A percentile compares a stretch with the other conserved stretches of the same genome.
Conservation (phyloP, 2,113 vertebrate genomes). For the Synodontis membranacea region DNA sequence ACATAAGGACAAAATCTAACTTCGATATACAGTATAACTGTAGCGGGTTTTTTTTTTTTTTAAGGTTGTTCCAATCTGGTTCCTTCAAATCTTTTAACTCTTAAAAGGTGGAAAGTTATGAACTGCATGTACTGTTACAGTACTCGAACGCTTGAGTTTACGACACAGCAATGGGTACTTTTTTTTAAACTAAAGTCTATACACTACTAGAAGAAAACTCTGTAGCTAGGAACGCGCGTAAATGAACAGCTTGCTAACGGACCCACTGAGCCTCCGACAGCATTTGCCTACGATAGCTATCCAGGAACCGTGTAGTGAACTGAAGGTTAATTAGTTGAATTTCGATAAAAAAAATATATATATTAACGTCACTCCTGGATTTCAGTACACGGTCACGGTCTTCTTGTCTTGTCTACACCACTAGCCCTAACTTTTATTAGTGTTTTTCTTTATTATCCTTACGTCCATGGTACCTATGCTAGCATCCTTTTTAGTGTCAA, state of each 20-base stretch:
- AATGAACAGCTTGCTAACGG: background rate
- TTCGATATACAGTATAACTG: no score
- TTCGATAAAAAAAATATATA: no score
- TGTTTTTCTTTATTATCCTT: background rate
- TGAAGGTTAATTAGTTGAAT: background rate
- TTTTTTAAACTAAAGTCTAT: no score
- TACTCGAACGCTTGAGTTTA: background rate
- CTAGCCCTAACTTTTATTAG: background rate
- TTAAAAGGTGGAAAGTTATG: background rate
- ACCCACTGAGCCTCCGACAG: background rate
- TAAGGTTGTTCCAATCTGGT: background rate
- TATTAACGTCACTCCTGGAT: background rate
- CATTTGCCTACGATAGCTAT: background rate
- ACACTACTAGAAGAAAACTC: background rate
- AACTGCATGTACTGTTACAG: background rate
- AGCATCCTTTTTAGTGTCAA: background rate
- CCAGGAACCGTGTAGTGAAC: background rate
- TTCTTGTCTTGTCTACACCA: background rate
- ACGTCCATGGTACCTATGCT: background rate
- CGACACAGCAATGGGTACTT: background rate
- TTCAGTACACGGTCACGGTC: background rate
- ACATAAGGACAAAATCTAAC: background rate
- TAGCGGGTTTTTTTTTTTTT: no score
- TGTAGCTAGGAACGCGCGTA: background rate
- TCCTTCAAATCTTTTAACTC: background rate